Evolutionary conservation across 2,113 vertebrate species (phyloP).

Genomic region (Chauna torquata): DNA sequence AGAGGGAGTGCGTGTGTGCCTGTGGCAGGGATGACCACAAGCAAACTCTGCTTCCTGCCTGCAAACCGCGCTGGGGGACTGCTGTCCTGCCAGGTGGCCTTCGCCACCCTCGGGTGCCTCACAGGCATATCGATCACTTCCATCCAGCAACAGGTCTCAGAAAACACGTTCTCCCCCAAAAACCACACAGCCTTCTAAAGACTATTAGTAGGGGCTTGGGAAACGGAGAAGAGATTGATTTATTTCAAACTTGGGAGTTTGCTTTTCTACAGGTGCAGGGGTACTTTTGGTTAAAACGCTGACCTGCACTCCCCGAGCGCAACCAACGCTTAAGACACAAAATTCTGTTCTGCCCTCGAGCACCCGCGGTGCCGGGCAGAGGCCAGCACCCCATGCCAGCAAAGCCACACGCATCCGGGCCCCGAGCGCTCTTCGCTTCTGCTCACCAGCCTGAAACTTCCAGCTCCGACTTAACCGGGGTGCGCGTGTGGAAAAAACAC

Average conservation of each 20-base stretch:
- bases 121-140: accelerated
- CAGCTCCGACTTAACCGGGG: background rate
- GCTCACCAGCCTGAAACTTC: background rate
- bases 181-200: accelerated
- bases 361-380: accelerated
- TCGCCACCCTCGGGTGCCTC: accelerated
- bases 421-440: background rate
- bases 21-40: background rate
- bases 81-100: background rate
- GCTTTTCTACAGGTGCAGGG: background rate
- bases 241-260: background rate
- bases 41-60: accelerated
- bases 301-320: background rate
- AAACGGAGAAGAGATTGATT: accelerated
- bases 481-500: too few relatives aligned
- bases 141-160: background rate
- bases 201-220: background rate
- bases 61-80: accelerated
- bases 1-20: background rate
- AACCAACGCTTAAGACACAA: background rate
- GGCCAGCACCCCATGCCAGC: too few relatives aligned
- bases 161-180: background rate
- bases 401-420: background rate
- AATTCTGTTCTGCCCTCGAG: accelerated
- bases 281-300: background rate